These are phyloP conservation scores for Leptinotarsa texana DNA, from an alignment of 1,140 invertebrate species.

Conservation along the genomic window DNA sequence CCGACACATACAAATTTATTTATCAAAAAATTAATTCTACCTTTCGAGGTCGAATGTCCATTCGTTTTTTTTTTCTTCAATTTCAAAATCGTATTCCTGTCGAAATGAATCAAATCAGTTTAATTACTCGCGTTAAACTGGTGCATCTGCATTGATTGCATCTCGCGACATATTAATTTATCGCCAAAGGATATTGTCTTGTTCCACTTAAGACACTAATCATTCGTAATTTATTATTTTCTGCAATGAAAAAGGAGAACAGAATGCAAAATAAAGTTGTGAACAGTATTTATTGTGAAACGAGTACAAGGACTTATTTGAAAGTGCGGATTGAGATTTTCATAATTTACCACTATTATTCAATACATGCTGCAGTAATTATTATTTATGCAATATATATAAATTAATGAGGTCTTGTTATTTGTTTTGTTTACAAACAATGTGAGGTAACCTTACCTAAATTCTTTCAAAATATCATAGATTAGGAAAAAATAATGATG, in stretches of 20 bases:
- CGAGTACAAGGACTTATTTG: slow-evolving; percentile 36
- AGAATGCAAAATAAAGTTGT: slow-evolving; percentile 6
- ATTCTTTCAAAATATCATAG: background rate
- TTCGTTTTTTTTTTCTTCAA: too few species aligned
- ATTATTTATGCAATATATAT: slow-evolving; percentile 21
- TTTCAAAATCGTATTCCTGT: too few species aligned
- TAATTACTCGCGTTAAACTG: background rate
- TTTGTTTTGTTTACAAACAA: slow-evolving; percentile 17
- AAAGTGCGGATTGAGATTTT: slow-evolving; percentile 31
- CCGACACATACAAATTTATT: too few species aligned
- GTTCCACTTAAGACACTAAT: slow-evolving; percentile 9
- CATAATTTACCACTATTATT: slow-evolving; percentile 29
- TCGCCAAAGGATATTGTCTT: background rate
- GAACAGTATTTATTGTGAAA: slow-evolving; percentile 34
- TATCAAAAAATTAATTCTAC: too few species aligned
- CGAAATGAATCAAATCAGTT: too few species aligned
- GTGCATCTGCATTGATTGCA: slow-evolving; percentile 1
- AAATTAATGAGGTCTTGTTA: slow-evolving; percentile 9
- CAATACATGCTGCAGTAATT: slow-evolving; percentile 22
- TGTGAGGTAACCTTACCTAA: slow-evolving; percentile 4
- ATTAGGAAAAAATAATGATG: too few species aligned
- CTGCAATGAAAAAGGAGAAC: slow-evolving; percentile 1
- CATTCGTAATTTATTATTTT: slow-evolving; percentile 15
- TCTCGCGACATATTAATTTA: background rate
- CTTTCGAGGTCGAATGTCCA: too few species aligned